Evolutionary conservation across 2,113 vertebrate species (phyloP).

Genomic region (Phrynosoma blainvillii): DNA sequence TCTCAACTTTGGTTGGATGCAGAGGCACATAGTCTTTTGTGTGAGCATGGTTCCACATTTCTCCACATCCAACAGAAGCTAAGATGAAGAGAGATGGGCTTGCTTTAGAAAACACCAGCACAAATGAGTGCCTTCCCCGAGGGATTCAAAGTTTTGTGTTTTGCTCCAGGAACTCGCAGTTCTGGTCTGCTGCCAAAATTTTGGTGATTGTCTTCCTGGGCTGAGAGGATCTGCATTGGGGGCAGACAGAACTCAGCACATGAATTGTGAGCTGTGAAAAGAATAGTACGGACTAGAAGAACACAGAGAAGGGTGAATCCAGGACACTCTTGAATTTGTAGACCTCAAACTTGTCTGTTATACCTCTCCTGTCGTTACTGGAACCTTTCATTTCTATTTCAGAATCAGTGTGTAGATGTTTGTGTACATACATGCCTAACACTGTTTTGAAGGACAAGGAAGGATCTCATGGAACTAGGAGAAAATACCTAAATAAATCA

Average conservation of each 20-base stretch:
- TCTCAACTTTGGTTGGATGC: too few relatives aligned
- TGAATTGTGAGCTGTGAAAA: neutral
- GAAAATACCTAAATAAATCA: neutral
- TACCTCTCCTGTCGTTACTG: neutral
- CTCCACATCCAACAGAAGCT: neutral
- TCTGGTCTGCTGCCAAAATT: neutral
- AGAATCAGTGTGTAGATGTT: neutral
- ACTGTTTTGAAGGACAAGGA: constrained; percentile 6
- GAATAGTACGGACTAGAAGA: neutral
- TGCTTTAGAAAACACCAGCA: neutral
- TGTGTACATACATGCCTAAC: neutral
- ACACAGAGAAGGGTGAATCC: neutral
- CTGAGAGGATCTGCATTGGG: neutral
- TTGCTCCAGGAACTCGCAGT: constrained; percentile 17
- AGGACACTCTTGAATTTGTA: neutral
- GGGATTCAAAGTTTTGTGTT: neutral
- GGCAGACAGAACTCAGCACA: neutral
- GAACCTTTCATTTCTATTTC: constrained; percentile 15
- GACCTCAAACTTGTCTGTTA: neutral
- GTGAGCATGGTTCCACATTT: neutral
- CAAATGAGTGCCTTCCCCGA: neutral
- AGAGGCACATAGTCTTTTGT: too few relatives aligned
- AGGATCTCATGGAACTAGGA: neutral
- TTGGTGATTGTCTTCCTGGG: neutral
- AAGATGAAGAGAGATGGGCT: too few relatives aligned